phyloP scores from a whole-genome alignment of 2,888 invertebrate species.

The Epistrophella euchroma region DNA sequence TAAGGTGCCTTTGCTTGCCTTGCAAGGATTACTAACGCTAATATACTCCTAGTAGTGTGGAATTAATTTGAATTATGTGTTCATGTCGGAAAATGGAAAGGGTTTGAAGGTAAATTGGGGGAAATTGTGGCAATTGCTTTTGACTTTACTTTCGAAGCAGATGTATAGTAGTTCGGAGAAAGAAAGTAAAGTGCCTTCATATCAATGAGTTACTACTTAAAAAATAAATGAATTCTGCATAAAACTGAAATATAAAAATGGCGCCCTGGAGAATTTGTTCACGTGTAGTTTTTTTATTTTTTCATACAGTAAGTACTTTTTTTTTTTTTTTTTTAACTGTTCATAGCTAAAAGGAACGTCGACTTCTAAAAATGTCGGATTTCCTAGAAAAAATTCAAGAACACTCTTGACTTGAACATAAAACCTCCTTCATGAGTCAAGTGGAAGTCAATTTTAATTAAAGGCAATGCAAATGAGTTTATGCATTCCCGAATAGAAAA shows the following conservation, averaged over 20 bases:
- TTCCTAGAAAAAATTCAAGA: background rate
- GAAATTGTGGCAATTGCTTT: slow-evolving; percentile 39
- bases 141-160: slow-evolving; percentile 25
- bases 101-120: slow-evolving; percentile 35
- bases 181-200: background rate
- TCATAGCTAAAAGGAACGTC: slow-evolving; percentile 1
- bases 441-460: too few species aligned
- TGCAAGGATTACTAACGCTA: slow-evolving; percentile 69
- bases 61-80: slow-evolving; percentile 74
- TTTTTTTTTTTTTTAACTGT: background rate
- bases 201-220: slow-evolving; percentile 15
- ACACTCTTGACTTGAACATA: background rate
- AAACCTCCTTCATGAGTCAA: too few species aligned
- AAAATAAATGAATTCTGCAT: slow-evolving; percentile 4
- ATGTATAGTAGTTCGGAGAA: background rate
- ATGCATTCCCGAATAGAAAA: too few species aligned
- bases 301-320: background rate
- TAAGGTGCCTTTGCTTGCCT: slow-evolving; percentile 68
- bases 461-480: too few species aligned
- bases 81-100: slow-evolving; percentile 39
- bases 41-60: slow-evolving; percentile 70
- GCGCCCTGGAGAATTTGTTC: background rate
- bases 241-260: background rate
- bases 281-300: background rate
- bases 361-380: background rate